Evolutionary conservation across 2,888 invertebrate genomes (phyloP), one percentile per base, ranked within the genome.

Genomic region (Zonitis immaculata): DNA sequence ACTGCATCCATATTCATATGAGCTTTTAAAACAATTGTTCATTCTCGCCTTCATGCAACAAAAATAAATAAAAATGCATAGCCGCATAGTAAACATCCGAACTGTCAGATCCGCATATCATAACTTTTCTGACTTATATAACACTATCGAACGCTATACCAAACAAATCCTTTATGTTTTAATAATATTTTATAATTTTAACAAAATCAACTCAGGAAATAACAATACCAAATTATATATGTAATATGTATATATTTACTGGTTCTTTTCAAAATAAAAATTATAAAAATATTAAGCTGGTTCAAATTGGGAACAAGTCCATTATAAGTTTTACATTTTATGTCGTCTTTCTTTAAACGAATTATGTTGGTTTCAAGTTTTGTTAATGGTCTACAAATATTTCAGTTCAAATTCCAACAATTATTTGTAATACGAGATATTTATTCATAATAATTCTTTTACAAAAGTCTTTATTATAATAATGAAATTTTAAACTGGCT

Each of bases 1-100:
- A 63, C 64, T 64, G 68, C 73, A 74, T 75, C 72, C 73, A 74
- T 75, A 75, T 75, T 73, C 73, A 74, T 73, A 72, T 67, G 67
- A 66, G 71, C 68, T 72, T 74, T 73, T 72, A 71, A 73, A 75
- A 73, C 73, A 73, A 74, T 74, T 71, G 73, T 71, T 71, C 66
- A 65, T 68, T 69, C 66, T 68, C 66, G 66, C 64, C 66, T 69
- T 69, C 68, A 66, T 64, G 63, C 61, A 60, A 65, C 61, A 62
- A 66, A 65, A 68, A n/a, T 65, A 66, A 67, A 63, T 63, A 63
- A 59, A 63, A 60, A 59, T 59, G 58, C 62, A 62, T 61, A 57
- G 57, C 56, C 56, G 58, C 52, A 56, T 54, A 54, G 52, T 57
- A 56, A 50, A 49, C 50, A 56, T 51, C 47, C 51, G 48, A 43